Percentiles rank a stretch among this genome's conserved stretches.
These are phyloP conservation scores for Drosophila dives DNA, from an alignment of 2,888 invertebrate genomes.

Conservation along the genomic window DNA sequence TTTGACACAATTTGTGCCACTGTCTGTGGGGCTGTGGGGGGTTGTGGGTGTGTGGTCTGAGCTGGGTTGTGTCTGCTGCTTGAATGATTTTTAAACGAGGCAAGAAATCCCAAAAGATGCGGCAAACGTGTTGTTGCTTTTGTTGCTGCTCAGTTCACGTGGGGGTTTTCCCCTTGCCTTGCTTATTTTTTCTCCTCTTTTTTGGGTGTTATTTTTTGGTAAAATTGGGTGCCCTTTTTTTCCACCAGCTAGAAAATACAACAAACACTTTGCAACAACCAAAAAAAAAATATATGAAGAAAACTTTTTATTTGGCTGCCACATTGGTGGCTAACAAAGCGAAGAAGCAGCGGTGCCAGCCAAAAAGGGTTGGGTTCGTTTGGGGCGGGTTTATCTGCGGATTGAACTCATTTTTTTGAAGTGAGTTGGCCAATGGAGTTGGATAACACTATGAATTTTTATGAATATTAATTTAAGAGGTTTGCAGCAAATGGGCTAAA, in stretches of 20 bases:
- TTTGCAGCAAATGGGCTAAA: conserved; percentile 5
- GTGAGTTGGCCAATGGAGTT: conserved; percentile 17
- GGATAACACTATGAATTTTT: conserved; percentile 31
- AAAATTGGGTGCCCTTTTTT: conserved; percentile 36
- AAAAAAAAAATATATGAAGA: conserved; percentile 24
- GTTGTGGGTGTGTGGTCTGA: conserved; percentile 29
- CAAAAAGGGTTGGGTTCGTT: conserved; percentile 31
- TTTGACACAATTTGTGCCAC: conserved; percentile 80
- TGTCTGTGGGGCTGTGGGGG: conserved; percentile 52
- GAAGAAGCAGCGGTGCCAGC: conserved; percentile 5
- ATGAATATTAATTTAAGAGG: conserved; percentile 28
- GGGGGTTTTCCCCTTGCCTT: conserved; percentile 56
- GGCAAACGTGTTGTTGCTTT: conserved; percentile 76
- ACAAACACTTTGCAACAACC: conserved; percentile 51
- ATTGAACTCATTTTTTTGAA: conserved; percentile 35
- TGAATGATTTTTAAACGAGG: conserved; percentile 83
- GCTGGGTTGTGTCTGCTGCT: conserved; percentile 79
- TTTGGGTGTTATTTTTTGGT: conserved; percentile 39
- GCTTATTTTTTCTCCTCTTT: conserved; percentile 30
- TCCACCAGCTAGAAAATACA: conserved; percentile 69
- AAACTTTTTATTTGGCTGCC: conserved; percentile 58
- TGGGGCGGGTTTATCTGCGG: conserved; percentile 39
- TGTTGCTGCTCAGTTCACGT: conserved; percentile 62
- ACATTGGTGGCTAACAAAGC: conserved; percentile 49
- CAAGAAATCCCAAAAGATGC: conserved; percentile 83